A percentile compares a stretch with the other conserved stretches of the same genome.
Conservation (phyloP, 1,140 invertebrate species). For the Macrostomum lignano region DNA sequence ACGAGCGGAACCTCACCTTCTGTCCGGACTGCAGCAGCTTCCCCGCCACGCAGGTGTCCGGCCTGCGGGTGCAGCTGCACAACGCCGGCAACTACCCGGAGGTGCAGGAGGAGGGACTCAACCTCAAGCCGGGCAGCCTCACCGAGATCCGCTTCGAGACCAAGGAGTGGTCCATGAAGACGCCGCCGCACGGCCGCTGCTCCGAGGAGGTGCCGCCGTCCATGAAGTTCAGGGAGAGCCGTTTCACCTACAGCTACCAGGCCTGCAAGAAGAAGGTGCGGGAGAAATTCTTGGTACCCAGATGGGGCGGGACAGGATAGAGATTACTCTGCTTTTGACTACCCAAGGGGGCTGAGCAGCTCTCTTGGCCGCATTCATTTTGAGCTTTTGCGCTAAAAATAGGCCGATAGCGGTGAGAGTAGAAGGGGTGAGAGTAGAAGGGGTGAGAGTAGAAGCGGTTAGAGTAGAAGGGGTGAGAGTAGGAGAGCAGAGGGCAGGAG, state of each 20-base stretch:
- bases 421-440: too few species aligned
- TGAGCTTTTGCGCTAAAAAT: too few species aligned
- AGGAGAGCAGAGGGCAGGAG: too few species aligned
- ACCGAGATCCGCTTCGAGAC: not conserved
- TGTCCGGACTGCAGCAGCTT: slow-evolving; percentile 1
- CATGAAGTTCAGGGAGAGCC: not conserved
- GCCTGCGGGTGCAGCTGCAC: not conserved
- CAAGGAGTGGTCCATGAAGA: slow-evolving; percentile 1
- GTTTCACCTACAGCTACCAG: not conserved
- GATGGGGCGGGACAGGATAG: too few species aligned
- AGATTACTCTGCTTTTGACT: too few species aligned
- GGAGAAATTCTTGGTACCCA: not conserved
- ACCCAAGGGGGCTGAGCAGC: too few species aligned
- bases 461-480: too few species aligned
- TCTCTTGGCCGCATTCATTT: too few species aligned
- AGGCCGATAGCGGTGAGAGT: too few species aligned
- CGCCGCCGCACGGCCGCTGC: slow-evolving; percentile 1
- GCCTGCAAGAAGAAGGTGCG: not conserved
- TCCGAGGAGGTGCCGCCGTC: not conserved
- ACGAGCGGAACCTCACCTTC: not conserved
- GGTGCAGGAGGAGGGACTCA: not conserved
- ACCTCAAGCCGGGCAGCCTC: not conserved
- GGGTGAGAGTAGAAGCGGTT: too few species aligned
- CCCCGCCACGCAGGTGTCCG: not conserved
- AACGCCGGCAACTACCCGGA: slow-evolving; percentile 1